A percentile compares a stretch with the other conserved stretches of the same genome.
Evolutionary conservation across 2,888 invertebrate genomes (phyloP).

Genomic region (Leptogaster cylindrica): DNA sequence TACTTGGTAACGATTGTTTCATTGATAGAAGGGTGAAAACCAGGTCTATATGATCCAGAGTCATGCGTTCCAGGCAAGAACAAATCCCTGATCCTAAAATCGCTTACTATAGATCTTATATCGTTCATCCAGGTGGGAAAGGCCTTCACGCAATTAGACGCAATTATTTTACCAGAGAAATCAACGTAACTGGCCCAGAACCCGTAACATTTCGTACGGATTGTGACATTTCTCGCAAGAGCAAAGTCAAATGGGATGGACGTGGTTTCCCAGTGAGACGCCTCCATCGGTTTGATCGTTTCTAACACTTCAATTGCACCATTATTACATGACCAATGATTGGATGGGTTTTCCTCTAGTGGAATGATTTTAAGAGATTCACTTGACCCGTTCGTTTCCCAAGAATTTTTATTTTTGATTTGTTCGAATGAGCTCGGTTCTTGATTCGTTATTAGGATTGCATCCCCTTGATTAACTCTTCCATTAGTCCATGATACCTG

Average conservation of each 20-base stretch:
- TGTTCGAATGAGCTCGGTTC: constrained; percentile 54
- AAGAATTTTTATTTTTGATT: background rate
- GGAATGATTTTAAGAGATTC: constrained; percentile 50
- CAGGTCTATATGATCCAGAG: constrained; percentile 66
- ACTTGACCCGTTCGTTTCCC: constrained; percentile 37
- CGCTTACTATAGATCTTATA: constrained; percentile 60
- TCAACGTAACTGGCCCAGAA: constrained; percentile 60
- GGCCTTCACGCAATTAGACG: constrained; percentile 63
- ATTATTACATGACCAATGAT: constrained; percentile 56
- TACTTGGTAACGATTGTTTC: constrained; percentile 63
- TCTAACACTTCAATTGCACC: constrained; percentile 54
- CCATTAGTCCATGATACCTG: constrained; percentile 61
- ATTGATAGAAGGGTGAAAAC: constrained; percentile 56
- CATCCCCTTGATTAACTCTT: constrained; percentile 53
- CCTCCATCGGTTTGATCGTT: constrained; percentile 53
- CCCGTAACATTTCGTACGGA: constrained; percentile 57
- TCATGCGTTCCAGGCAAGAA: constrained; percentile 77
- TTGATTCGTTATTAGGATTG: constrained; percentile 55
- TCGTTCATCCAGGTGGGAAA: constrained; percentile 69
- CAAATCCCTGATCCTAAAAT: constrained; percentile 64
- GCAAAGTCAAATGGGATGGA: constrained; percentile 57
- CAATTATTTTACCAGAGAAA: constrained; percentile 55
- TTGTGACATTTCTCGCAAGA: constrained; percentile 54
- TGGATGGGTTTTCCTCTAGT: constrained; percentile 24
- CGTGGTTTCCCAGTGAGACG: constrained; percentile 58